Conservation (phyloP, 1,140 invertebrate genomes). For the Thaumatotibia leucotreta region DNA sequence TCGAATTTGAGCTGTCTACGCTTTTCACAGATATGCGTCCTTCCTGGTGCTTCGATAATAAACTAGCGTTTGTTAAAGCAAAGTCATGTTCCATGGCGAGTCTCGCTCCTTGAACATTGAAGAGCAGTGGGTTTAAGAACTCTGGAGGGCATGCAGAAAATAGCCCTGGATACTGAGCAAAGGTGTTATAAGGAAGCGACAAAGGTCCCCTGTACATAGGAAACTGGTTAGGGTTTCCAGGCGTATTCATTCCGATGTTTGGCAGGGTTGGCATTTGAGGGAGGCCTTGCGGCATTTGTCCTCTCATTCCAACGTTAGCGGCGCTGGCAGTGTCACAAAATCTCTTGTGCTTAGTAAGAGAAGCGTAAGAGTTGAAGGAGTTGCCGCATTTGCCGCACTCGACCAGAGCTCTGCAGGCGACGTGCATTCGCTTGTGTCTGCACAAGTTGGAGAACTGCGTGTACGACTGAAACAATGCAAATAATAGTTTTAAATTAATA, state of each 20-base stretch:
- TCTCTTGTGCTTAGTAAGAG: conserved; percentile 88
- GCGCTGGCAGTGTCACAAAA: conserved; percentile 84
- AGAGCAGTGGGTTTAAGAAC: conserved; percentile 77
- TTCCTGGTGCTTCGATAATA: conserved; percentile 59
- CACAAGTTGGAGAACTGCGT: conserved; percentile 99
- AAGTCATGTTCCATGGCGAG: conserved; percentile 67
- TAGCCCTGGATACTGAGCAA: conserved; percentile 79
- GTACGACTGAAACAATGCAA: conserved; percentile 87
- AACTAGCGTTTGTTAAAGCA: conserved; percentile 52
- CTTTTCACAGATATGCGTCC: conserved; percentile 65
- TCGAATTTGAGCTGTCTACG: conserved; percentile 57
- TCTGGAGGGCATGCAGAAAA: conserved; percentile 75
- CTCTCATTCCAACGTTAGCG: conserved; percentile 65
- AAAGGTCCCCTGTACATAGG: conserved; percentile 80
- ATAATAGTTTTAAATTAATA: conserved; percentile 8
- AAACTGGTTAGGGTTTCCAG: conserved; percentile 79
- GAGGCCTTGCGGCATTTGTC: conserved; percentile 68
- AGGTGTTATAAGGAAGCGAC: conserved; percentile 79
- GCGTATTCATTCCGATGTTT: conserved; percentile 74
- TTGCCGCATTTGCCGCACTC: conserved; percentile 96
- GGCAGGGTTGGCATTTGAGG: conserved; percentile 71
- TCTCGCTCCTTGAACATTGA: conserved; percentile 71
- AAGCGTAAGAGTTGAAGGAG: conserved; percentile 92
- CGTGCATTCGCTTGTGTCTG: conserved; percentile 99
- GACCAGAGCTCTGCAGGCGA: conserved; percentile 90